Percentiles rank a stretch among this genome's conserved stretches.
These are phyloP conservation scores for Ichneumoninae sp. DNA, from an alignment of 2,888 invertebrate species.

Conservation along the genomic window DNA sequence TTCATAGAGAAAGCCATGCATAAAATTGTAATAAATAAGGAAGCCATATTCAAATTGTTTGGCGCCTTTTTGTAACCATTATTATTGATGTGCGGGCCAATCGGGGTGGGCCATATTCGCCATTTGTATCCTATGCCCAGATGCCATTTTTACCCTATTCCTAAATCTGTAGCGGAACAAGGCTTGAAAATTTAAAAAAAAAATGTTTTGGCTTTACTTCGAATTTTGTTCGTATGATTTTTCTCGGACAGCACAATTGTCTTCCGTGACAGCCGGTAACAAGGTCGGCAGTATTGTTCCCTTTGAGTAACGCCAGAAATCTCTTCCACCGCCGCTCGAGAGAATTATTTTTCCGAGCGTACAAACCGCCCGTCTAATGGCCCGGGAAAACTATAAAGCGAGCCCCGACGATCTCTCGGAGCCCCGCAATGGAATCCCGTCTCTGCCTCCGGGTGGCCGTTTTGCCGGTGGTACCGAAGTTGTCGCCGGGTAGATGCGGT, in stretches of 20 bases:
- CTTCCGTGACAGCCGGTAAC: neutral
- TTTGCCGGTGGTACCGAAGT: conserved; percentile 17
- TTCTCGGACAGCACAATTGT: neutral
- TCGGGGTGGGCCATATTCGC: neutral
- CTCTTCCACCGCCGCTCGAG: neutral
- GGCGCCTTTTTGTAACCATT: no score
- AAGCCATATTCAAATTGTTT: no score
- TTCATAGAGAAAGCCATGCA: no score
- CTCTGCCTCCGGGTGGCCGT: neutral
- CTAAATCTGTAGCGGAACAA: neutral
- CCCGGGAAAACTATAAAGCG: conserved; percentile 13
- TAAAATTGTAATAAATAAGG: no score
- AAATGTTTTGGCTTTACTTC: neutral
- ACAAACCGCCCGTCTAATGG: conserved; percentile 21
- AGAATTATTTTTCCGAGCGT: conserved; percentile 6
- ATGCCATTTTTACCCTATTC: no score
- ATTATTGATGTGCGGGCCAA: no score
- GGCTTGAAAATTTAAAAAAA: neutral
- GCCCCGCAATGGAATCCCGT: neutral
- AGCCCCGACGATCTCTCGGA: neutral
- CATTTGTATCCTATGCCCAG: neutral
- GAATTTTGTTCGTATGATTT: neutral
- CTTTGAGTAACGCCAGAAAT: neutral
- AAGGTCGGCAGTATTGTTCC: neutral
- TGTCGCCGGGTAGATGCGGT: conserved; percentile 9